Evolutionary conservation across 2,888 invertebrate genomes (phyloP), one percentile per base, ranked within the genome.

Genomic region (Drosophila parthenogenetica): DNA sequence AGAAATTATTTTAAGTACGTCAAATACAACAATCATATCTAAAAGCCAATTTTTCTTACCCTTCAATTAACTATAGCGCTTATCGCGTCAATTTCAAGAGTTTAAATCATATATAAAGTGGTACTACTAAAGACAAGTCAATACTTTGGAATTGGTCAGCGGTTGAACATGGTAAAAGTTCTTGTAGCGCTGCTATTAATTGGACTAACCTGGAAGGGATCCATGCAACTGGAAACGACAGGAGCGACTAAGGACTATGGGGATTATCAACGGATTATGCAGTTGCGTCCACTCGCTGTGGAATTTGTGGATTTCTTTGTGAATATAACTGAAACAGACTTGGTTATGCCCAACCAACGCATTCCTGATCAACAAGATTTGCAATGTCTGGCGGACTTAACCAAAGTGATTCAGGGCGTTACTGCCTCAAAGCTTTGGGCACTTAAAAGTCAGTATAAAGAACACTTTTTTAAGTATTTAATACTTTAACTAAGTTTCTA

Each of bases 401-500:
- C 11, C 1, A 29, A 39, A 17, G 16, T 75, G 1, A 13, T 60
- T 16, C n/a, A 39, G 1, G 67, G 60, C 0, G 4, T 78, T 0
- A 13, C n/a, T 1, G 3, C 50, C 5, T 17, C 45, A 5, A 58
- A 45, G 10, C 16, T 53, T 0, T 76, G 71, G 79, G 57, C 79
- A 3, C 4, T 75, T 5, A 71, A 40, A 48, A 69, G 73, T 76
- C 32, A 68, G 70, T 66, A 1, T 5, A 1, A 1, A n/a, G 4
- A 5, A 4, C 5, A 13, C 5, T 7, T 42, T 14, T 16, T 67
- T 0, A 2, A 8, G 35, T 3, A 1, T 4, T 8, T 13, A 2
- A 5, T 4, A 13, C 13, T 13, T 3, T 51, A 13, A 13, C 11
- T 5, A 13, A 35, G 1, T 35, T 32, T 32, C 1, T 13, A 93